Conservation (phyloP, 2,113 vertebrate genomes). For the Lophura nycthemera region DNA sequence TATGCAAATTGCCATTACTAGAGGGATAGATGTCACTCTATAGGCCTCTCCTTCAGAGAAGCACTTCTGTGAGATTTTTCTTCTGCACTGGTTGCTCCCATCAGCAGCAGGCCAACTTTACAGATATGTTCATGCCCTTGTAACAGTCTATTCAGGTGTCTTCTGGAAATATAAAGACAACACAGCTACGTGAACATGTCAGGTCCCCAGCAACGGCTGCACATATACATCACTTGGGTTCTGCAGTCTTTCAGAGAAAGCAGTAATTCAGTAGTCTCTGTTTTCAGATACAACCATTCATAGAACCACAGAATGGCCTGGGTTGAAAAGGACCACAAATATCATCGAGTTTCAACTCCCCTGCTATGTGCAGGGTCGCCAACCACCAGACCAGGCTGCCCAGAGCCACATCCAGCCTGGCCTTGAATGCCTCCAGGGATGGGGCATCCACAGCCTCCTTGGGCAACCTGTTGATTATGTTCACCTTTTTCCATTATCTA, state of each 20-base stretch:
- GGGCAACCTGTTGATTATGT: neutral
- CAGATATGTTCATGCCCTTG: neutral
- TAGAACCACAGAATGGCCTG: no score
- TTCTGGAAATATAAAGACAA: neutral
- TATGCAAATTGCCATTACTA: neutral
- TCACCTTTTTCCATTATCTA: neutral
- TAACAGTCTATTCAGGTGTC: neutral
- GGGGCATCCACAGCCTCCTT: no score
- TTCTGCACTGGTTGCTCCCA: neutral
- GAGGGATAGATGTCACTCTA: neutral
- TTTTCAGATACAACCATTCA: neutral
- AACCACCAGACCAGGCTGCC: no score
- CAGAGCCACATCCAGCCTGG: no score
- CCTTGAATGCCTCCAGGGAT: no score
- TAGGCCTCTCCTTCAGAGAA: neutral
- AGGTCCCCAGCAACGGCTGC: neutral
- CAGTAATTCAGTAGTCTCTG: neutral
- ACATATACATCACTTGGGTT: accelerated
- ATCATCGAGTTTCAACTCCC: no score
- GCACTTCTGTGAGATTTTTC: neutral
- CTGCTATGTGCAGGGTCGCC: no score
- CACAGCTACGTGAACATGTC: neutral
- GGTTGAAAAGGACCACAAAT: no score
- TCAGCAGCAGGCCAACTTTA: neutral
- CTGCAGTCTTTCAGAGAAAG: neutral